These are phyloP conservation scores for Notamacropus eugenii DNA, from an alignment of 2,797 vertebrate genomes.

Conservation along the genomic window DNA sequence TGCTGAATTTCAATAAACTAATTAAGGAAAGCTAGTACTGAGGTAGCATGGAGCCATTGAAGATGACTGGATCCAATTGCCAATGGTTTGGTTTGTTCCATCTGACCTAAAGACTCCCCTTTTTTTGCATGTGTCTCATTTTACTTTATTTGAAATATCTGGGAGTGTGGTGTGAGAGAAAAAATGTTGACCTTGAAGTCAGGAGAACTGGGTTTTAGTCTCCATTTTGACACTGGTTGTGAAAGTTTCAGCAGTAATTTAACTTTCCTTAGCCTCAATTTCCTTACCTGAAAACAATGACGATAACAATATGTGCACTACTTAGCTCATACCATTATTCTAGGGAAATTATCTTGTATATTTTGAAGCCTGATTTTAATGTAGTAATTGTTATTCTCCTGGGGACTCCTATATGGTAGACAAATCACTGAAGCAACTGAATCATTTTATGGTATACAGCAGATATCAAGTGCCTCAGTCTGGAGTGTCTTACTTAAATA, in stretches of 20 bases:
- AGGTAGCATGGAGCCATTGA: background rate
- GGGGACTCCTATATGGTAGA: background rate
- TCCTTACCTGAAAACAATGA: background rate
- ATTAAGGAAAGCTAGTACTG: background rate
- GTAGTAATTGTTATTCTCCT: background rate
- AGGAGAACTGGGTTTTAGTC: background rate
- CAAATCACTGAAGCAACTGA: background rate
- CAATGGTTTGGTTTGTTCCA: background rate
- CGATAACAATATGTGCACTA: background rate
- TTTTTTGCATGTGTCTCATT: background rate
- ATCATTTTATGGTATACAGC: fast-evolving
- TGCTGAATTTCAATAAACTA: background rate
- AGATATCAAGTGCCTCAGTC: background rate
- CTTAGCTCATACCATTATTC: background rate
- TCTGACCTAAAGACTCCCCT: background rate
- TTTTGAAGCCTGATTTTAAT: background rate
- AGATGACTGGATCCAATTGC: background rate
- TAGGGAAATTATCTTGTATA: background rate
- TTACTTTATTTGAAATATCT: background rate
- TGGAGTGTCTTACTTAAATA: background rate
- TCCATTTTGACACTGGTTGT: background rate
- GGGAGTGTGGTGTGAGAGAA: background rate
- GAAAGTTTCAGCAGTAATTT: background rate
- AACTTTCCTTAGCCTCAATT: background rate
- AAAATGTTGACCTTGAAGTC: background rate